phyloP scores from a whole-genome alignment of 2,113 vertebrate species.

The Catharus minimus region DNA sequence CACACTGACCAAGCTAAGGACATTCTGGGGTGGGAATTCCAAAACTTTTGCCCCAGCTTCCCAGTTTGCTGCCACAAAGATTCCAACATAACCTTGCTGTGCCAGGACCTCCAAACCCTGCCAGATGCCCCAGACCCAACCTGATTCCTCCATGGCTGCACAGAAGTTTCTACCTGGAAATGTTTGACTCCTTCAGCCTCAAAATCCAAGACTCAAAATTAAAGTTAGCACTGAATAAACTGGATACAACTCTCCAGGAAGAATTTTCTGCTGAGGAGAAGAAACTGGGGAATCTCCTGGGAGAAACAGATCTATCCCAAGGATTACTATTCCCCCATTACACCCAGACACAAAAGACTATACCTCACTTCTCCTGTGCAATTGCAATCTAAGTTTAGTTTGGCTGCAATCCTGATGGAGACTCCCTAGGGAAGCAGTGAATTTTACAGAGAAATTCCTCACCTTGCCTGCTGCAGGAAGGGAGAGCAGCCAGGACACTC shows the following conservation, averaged over 20 bases:
- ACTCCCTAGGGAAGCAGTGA: slow-evolving; percentile 18
- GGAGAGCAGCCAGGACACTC: background rate
- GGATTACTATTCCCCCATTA: slow-evolving; percentile 10
- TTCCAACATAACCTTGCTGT: background rate
- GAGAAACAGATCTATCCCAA: background rate
- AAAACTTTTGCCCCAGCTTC: background rate
- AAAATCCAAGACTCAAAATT: background rate
- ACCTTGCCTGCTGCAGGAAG: background rate
- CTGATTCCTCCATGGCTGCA: background rate
- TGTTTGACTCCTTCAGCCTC: background rate
- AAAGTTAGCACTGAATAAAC: background rate
- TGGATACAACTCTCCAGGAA: background rate
- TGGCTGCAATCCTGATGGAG: slow-evolving; percentile 20
- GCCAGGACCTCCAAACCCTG: background rate
- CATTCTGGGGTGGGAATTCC: background rate
- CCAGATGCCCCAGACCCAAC: background rate
- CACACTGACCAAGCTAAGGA: background rate
- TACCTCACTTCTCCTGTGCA: background rate
- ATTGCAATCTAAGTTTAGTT: background rate
- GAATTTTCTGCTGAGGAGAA: background rate
- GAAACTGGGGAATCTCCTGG: background rate
- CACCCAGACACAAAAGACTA: background rate
- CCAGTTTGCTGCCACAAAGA: background rate
- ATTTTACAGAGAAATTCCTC: slow-evolving; percentile 11
- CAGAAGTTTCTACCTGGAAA: background rate